A percentile compares a stretch with the other conserved stretches of the same genome.
Conservation (phyloP, 35 echinoderm and acorn worm genomes). For the Apostichopus californicus region DNA sequence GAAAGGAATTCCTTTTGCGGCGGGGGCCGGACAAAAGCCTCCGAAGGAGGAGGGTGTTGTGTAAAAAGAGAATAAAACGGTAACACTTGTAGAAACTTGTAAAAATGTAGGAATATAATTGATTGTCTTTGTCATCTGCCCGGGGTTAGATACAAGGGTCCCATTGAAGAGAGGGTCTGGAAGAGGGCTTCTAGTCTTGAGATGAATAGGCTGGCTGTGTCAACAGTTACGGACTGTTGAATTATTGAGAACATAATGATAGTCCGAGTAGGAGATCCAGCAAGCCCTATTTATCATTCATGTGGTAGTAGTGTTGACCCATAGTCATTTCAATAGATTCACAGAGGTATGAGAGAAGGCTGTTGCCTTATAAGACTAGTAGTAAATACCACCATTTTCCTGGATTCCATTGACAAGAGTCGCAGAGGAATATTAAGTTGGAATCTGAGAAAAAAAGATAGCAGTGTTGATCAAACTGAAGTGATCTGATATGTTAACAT, state of each 20-base stretch:
- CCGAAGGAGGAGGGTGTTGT: not conserved
- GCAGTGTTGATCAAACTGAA: no score
- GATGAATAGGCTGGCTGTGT: conserved; percentile 31
- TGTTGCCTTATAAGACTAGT: no score
- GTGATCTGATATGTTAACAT: no score
- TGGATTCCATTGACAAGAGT: no score
- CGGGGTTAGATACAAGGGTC: conserved; percentile 24
- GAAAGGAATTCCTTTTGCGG: conserved; percentile 14
- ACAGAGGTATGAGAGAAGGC: no score
- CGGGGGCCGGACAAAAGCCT: not conserved
- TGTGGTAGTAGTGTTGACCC: not conserved
- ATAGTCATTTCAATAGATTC: no score
- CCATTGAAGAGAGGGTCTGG: not conserved
- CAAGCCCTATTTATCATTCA: conserved; percentile 32
- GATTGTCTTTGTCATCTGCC: conserved; percentile 13
- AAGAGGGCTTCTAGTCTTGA: not conserved
- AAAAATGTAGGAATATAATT: conserved; percentile 9
- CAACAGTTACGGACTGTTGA: conserved; percentile 46
- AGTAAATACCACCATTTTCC: no score
- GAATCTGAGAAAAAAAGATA: no score
- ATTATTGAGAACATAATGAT: conserved; percentile 48
- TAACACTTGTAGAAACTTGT: conserved; percentile 42
- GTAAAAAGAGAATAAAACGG: not conserved
- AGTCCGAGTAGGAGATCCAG: not conserved
- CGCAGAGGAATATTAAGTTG: no score